phyloP scores from a whole-genome alignment of 2,113 vertebrate genomes.

The Pao palembangensis region DNA sequence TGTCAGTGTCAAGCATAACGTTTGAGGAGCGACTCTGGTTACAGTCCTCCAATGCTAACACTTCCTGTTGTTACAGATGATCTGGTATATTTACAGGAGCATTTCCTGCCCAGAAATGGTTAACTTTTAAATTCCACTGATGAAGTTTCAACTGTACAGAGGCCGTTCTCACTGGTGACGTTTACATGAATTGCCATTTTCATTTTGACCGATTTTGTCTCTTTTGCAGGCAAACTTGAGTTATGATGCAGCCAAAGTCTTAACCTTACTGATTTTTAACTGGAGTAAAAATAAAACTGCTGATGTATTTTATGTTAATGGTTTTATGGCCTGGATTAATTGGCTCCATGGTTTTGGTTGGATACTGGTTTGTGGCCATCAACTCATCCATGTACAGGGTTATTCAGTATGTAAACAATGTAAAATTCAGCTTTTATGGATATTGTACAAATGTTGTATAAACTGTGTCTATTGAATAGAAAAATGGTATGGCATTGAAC shows the following conservation, averaged over 20 bases:
- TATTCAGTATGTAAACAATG: slow-evolving; percentile 63
- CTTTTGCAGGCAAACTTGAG: background rate
- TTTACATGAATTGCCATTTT: slow-evolving; percentile 17
- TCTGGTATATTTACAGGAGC: slow-evolving; percentile 5
- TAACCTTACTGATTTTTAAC: slow-evolving; percentile 20
- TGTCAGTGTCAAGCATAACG: slow-evolving; percentile 3
- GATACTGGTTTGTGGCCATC: slow-evolving; percentile 15
- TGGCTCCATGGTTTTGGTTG: slow-evolving; percentile 29
- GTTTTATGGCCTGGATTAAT: background rate
- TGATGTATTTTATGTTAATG: slow-evolving; percentile 22
- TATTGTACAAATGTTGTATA: slow-evolving; percentile 65
- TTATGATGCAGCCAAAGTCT: slow-evolving; percentile 23
- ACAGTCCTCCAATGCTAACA: slow-evolving; percentile 1
- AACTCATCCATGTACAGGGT: slow-evolving; percentile 49
- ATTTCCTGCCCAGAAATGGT: slow-evolving; percentile 4
- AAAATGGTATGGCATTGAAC: slow-evolving; percentile 38
- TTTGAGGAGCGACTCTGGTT: slow-evolving; percentile 4
- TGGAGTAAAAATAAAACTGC: slow-evolving; percentile 1
- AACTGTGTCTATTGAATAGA: slow-evolving; percentile 57
- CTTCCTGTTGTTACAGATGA: slow-evolving; percentile 11
- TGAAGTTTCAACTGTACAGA: slow-evolving; percentile 1
- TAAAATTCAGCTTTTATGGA: slow-evolving; percentile 56
- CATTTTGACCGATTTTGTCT: background rate
- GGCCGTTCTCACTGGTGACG: background rate
- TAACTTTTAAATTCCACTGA: background rate